A percentile compares a stretch with the other conserved stretches of the same genome.
These are phyloP conservation scores for Lethrus apterus DNA, from an alignment of 1,140 invertebrate species.

Conservation along the genomic window DNA sequence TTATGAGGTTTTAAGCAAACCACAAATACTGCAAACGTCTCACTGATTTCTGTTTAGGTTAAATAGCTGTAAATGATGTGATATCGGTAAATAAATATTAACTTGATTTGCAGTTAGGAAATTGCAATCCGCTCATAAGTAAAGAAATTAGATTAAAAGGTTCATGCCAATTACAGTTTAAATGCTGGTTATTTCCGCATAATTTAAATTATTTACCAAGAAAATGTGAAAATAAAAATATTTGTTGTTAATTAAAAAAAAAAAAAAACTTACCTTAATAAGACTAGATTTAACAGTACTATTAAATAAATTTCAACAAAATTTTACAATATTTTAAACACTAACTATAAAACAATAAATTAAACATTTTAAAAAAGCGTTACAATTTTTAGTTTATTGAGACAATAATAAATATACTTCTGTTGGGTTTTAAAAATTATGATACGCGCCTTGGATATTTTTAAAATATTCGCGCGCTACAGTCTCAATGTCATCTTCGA, in stretches of 20 bases:
- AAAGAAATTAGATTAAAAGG: no score
- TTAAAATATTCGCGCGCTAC: slow-evolving; percentile 26
- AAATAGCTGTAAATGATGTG: no score
- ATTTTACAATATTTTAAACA: not conserved
- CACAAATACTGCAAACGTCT: no score
- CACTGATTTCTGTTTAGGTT: no score
- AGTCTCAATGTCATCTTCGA: slow-evolving; percentile 24
- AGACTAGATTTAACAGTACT: slow-evolving; percentile 1
- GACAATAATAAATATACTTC: not conserved
- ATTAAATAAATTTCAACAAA: slow-evolving; percentile 5
- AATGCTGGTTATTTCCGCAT: no score
- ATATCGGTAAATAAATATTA: no score
- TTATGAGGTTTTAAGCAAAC: no score
- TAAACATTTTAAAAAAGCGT: slow-evolving; percentile 2
- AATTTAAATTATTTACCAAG: no score
- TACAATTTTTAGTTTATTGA: not conserved
- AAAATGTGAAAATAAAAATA: not conserved
- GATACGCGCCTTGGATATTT: not conserved
- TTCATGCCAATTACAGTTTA: no score
- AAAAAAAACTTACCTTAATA: slow-evolving; percentile 2
- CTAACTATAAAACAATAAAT: not conserved
- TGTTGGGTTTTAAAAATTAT: slow-evolving; percentile 1
- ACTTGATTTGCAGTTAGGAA: no score
- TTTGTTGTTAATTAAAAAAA: not conserved
- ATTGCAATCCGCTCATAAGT: no score